Conservation (phyloP, 2,113 vertebrate genomes). For the Notiomystis cincta region DNA sequence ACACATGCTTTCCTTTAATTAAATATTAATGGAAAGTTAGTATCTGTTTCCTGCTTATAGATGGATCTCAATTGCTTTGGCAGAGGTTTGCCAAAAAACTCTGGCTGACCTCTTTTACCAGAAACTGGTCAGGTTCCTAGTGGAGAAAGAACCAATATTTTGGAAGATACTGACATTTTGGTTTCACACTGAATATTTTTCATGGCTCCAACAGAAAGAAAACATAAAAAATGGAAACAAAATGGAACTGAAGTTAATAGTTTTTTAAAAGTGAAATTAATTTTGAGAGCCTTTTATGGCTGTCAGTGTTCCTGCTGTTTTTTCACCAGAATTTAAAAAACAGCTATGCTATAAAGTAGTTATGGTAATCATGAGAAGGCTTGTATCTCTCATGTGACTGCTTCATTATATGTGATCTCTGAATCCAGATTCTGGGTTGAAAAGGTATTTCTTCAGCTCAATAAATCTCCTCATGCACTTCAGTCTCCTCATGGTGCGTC, state of each 20-base stretch:
- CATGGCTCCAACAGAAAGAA: background rate
- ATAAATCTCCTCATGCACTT: background rate
- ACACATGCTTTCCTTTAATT: background rate
- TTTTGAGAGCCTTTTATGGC: background rate
- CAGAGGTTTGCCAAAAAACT: background rate
- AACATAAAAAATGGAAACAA: background rate
- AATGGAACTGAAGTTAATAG: background rate
- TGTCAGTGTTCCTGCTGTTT: background rate
- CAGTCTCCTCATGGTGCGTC: rapidly evolving
- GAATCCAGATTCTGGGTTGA: background rate
- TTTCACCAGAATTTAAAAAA: background rate
- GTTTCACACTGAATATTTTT: background rate
- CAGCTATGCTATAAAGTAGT: background rate
- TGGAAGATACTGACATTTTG: background rate
- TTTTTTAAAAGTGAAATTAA: background rate
- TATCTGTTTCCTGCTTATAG: background rate
- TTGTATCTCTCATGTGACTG: background rate
- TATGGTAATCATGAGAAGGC: background rate
- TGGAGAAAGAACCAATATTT: background rate
- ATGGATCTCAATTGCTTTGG: background rate
- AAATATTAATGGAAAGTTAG: background rate
- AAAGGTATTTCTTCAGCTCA: background rate
- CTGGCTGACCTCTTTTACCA: background rate
- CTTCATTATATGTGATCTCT: background rate
- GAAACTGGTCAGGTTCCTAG: background rate